Conservation (phyloP, 2,888 invertebrate species). For the Sialis lutaria region DNA sequence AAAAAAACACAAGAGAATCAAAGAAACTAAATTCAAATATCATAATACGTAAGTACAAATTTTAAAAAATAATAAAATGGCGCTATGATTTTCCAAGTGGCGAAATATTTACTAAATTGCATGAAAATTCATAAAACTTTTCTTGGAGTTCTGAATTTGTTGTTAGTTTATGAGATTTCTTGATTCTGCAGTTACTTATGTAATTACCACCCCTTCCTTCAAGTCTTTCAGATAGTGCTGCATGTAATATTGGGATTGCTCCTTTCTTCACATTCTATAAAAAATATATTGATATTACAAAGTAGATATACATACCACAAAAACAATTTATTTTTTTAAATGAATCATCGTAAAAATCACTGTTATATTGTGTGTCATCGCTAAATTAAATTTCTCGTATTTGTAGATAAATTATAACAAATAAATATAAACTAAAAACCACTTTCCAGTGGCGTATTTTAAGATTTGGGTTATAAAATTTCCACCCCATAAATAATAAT, state of each 20-base stretch:
- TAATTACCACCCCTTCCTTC: conserved; percentile 67
- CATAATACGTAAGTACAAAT: neutral
- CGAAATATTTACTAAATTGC: conserved; percentile 34
- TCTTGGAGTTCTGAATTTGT: conserved; percentile 40
- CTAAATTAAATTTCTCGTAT: too few species aligned
- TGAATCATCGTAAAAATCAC: too few species aligned
- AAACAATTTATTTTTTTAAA: too few species aligned
- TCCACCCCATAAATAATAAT: too few species aligned
- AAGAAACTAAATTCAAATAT: neutral
- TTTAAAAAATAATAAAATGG: neutral
- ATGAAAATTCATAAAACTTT: conserved; percentile 49
- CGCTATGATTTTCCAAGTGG: conserved; percentile 21
- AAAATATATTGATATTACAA: conserved; percentile 8
- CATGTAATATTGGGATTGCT: conserved; percentile 57
- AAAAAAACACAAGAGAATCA: too few species aligned
- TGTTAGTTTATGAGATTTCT: conserved; percentile 34
- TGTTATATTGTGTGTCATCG: too few species aligned
- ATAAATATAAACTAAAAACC: too few species aligned
- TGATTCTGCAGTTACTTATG: conserved; percentile 55
- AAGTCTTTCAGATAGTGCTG: conserved; percentile 54
- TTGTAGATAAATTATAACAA: too few species aligned
- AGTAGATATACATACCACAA: too few species aligned
- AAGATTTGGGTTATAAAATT: too few species aligned
- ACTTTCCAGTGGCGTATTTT: too few species aligned
- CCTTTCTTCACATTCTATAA: conserved; percentile 59